Base-by-base conservation (phyloP, 1,140 invertebrate genomes). In the Vollenhovia emeryi region DNA sequence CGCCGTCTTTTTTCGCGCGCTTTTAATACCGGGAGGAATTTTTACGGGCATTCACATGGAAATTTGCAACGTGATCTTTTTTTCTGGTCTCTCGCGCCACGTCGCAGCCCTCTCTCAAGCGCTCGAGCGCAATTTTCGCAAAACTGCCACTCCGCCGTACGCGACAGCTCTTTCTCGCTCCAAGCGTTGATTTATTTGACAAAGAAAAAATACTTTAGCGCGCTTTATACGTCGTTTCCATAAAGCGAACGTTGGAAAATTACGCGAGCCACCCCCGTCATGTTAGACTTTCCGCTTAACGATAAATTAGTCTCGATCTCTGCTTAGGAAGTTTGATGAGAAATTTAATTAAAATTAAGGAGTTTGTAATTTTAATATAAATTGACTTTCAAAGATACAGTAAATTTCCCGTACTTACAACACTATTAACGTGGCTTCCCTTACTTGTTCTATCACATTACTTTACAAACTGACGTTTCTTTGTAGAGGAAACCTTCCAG, bases 1-100 rank as follows among this genome's bases (percentile, higher is more conserved):
- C 66, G 13, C 36, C 50, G 50, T 18, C 36, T 57, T 82, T 79
- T 71, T 59, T 57, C 66, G 13, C 21, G 18, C 40, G 50, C 50
- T 71, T 82, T 82, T 73, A 82, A 82, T 71, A 45, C 50, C 52
- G 7, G 27, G 24, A 66, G 24, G 64, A 71, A 82, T 73, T 82
- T 82, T 73, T 59, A 82, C 36, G 27, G 36, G 66, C 27, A 82
- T 82, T 82, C 78, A 71, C 78, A 82, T 82, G 78, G 52, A 82
- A 82, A 82, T 82, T 82, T 82, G 78, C 66, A 82, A 82, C 27
- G 50, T 24, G 36, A 59, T 57, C 66, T 43, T 73, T 73, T 73
- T 82, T 71, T 82, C 36, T 33, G 64, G 9, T 57, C 27, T 43
- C 36, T 33, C 64, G 21, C 76, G 64, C 36, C 24, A 55, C 50